phyloP scores from a whole-genome alignment of 2,797 vertebrate species.

The Macropodus opercularis region DNA sequence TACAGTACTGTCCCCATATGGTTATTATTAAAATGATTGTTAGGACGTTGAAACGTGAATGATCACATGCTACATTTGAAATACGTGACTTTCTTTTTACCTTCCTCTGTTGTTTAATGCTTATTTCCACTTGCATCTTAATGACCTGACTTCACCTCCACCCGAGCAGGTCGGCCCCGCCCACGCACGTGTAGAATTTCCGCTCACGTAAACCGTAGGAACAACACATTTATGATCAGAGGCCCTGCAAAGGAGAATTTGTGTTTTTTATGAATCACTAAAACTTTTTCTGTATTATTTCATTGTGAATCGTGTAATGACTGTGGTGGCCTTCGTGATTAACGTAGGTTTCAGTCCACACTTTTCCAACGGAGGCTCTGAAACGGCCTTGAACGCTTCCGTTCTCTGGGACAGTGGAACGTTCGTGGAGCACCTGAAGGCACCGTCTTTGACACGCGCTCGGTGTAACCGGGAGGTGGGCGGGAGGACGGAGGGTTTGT shows the following conservation, averaged over 20 bases:
- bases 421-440: slow-evolving; percentile 58
- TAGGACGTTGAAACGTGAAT: too few species aligned
- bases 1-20: neutral
- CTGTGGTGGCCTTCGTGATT: neutral
- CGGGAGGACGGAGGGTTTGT: slow-evolving; percentile 37
- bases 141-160: slow-evolving; percentile 22
- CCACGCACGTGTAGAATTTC: slow-evolving; percentile 7
- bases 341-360: neutral
- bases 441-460: slow-evolving; percentile 42
- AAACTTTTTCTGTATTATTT: too few species aligned
- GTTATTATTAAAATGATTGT: neutral
- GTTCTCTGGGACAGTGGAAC: rapidly evolving
- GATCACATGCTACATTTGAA: neutral
- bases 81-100: neutral
- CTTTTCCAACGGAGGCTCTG: neutral
- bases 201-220: slow-evolving; percentile 15
- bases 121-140: neutral
- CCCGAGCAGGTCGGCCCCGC: slow-evolving; percentile 13
- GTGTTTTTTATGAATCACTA: too few species aligned
- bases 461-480: slow-evolving; percentile 18
- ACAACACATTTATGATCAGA: too few species aligned
- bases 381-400: neutral
- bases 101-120: slow-evolving; percentile 5
- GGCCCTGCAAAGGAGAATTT: too few species aligned
- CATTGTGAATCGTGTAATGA: too few species aligned